These are phyloP conservation scores for Gymnodraco acuticeps DNA, from an alignment of 2,797 vertebrate species.

Conservation along the genomic window DNA sequence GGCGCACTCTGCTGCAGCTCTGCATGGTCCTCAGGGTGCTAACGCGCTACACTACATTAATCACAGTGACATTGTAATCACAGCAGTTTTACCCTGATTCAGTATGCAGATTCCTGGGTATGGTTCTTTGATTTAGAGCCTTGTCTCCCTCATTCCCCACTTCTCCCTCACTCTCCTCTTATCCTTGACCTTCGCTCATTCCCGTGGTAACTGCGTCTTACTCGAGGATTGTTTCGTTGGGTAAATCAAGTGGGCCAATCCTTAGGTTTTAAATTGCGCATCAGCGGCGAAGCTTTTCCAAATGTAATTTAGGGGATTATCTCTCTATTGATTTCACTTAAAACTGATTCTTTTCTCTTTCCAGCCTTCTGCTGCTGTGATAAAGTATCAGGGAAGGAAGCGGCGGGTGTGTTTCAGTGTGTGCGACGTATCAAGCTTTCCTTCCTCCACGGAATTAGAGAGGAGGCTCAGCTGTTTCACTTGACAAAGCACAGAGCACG, in stretches of 20 bases:
- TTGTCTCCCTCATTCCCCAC: slow-evolving; percentile 28
- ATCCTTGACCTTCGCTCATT: slow-evolving; percentile 81
- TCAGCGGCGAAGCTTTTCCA: slow-evolving; percentile 76
- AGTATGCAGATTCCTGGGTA: slow-evolving; percentile 63
- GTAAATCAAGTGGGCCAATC: slow-evolving; percentile 81
- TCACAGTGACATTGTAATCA: slow-evolving; percentile 73
- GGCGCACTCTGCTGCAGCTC: slow-evolving; percentile 33
- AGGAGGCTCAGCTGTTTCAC: slow-evolving; percentile 65
- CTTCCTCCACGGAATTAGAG: slow-evolving; percentile 54
- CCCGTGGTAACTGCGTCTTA: slow-evolving; percentile 78
- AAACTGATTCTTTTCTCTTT: slow-evolving; percentile 78
- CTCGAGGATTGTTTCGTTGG: slow-evolving; percentile 69
- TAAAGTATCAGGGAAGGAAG: slow-evolving; percentile 59
- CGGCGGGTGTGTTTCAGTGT: slow-evolving; percentile 24
- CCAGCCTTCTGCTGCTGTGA: slow-evolving; percentile 63
- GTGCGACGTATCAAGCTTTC: slow-evolving; percentile 39
- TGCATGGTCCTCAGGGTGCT: slow-evolving; percentile 14
- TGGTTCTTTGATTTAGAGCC: slow-evolving; percentile 60
- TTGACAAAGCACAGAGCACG: slow-evolving; percentile 49
- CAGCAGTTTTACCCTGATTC: slow-evolving; percentile 52
- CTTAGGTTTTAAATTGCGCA: slow-evolving; percentile 74
- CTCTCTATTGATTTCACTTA: slow-evolving; percentile 86
- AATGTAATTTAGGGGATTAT: slow-evolving; percentile 88
- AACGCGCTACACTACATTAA: slow-evolving; percentile 57
- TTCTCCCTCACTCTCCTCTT: slow-evolving; percentile 54